Evolutionary conservation across 2,888 invertebrate genomes (phyloP).

Genomic region (Clanis bilineata): DNA sequence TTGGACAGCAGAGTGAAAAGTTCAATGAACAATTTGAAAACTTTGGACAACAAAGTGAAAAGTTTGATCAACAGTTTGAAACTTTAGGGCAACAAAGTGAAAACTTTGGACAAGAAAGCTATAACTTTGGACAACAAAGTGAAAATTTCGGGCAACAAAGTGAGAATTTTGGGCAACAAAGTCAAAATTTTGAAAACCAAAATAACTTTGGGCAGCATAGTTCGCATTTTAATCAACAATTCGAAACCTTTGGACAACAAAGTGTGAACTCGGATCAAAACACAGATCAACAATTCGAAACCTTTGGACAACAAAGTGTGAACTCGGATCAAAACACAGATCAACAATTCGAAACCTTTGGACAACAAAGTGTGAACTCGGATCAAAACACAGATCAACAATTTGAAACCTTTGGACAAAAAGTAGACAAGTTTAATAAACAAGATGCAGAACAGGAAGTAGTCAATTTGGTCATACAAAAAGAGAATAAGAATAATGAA

Average conservation of each 20-base stretch:
- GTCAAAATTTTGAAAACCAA: slow-evolving; percentile 21
- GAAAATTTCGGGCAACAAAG: slow-evolving; percentile 31
- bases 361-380: slow-evolving; percentile 24
- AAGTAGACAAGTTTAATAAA: neutral
- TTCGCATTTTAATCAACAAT: too few relatives aligned
- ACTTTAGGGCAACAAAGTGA: slow-evolving; percentile 22
- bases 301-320: slow-evolving; percentile 20
- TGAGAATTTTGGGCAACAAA: slow-evolving; percentile 21
- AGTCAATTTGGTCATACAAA: neutral
- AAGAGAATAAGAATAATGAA: too few relatives aligned
- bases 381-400: slow-evolving; percentile 15
- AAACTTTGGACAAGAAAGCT: slow-evolving; percentile 19
- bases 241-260: slow-evolving; percentile 20
- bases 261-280: slow-evolving; percentile 25
- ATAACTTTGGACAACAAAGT: slow-evolving; percentile 27
- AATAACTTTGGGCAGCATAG: slow-evolving; percentile 23
- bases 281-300: slow-evolving; percentile 25
- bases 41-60: slow-evolving; percentile 31
- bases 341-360: slow-evolving; percentile 30
- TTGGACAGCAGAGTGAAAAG: slow-evolving; percentile 21
- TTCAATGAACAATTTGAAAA: slow-evolving; percentile 27
- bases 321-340: slow-evolving; percentile 20
- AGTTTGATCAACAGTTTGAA: slow-evolving; percentile 28
- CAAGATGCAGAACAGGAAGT: neutral
- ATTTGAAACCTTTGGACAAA: neutral